These are phyloP conservation scores for Lates japonicus DNA, from an alignment of 2,797 vertebrate genomes.

Conservation along the genomic window DNA sequence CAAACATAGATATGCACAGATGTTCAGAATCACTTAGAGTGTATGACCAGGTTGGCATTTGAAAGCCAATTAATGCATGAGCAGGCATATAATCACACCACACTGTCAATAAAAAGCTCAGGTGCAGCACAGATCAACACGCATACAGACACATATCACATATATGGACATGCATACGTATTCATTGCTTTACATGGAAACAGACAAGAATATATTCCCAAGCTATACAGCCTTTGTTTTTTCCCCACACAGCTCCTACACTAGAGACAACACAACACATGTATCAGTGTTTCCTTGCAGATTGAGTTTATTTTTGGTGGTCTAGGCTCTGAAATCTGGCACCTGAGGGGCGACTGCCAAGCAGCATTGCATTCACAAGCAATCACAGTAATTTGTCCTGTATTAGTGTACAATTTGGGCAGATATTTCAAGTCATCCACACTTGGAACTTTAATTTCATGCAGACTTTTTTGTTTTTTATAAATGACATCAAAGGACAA, in stretches of 20 bases:
- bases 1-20: slow-evolving; percentile 30
- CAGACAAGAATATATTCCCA: slow-evolving; percentile 28
- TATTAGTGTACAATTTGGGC: not conserved
- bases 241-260: not conserved
- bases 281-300: slow-evolving; percentile 20
- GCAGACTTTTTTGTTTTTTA: not conserved
- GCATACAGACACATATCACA: slow-evolving; percentile 15
- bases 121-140: slow-evolving; percentile 26
- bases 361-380: slow-evolving; percentile 28
- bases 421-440: not conserved
- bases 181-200: slow-evolving; percentile 10
- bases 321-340: slow-evolving; percentile 8
- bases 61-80: slow-evolving; percentile 61
- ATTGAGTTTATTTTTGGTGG: slow-evolving; percentile 38
- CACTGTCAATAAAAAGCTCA: slow-evolving; percentile 42
- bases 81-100: slow-evolving; percentile 40
- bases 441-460: slow-evolving; percentile 3
- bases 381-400: slow-evolving; percentile 9
- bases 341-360: slow-evolving; percentile 20
- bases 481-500: not conserved
- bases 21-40: slow-evolving; percentile 19
- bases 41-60: slow-evolving; percentile 38
- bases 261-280: slow-evolving; percentile 22
- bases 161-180: not conserved
- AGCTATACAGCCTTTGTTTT: not conserved